Conservation (phyloP, 2,797 vertebrate species). For the Pipistrellus pygmaeus region DNA sequence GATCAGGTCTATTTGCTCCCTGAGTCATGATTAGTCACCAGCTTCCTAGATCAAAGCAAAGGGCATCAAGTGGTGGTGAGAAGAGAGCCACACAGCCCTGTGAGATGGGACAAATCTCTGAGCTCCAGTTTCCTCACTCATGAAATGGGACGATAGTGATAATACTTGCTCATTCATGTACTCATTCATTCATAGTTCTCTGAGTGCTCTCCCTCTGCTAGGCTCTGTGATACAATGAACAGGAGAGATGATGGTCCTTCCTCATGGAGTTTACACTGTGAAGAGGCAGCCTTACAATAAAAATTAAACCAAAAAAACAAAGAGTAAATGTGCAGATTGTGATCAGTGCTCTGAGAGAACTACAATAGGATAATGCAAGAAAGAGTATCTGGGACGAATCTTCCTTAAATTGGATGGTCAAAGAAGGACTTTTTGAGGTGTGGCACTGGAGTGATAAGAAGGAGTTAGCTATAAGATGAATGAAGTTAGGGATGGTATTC, state of each 20-base stretch:
- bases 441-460: neutral
- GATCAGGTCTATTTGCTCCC: neutral
- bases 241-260: neutral
- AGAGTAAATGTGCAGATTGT: neutral
- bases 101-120: neutral
- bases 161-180: neutral
- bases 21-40: neutral
- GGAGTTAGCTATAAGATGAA: neutral
- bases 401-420: neutral
- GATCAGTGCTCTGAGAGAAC: neutral
- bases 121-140: neutral
- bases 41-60: neutral
- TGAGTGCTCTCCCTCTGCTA: neutral
- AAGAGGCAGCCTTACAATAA: neutral
- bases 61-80: rapidly evolving
- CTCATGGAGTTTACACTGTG: neutral
- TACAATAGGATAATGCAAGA: neutral
- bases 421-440: neutral
- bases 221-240: neutral
- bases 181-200: rapidly evolving
- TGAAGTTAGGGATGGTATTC: neutral
- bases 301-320: neutral
- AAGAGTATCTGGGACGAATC: neutral
- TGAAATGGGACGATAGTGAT: neutral
- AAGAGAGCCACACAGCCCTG: neutral